Evolutionary conservation across 2,113 vertebrate genomes (phyloP).

Genomic region (Podiceps cristatus): DNA sequence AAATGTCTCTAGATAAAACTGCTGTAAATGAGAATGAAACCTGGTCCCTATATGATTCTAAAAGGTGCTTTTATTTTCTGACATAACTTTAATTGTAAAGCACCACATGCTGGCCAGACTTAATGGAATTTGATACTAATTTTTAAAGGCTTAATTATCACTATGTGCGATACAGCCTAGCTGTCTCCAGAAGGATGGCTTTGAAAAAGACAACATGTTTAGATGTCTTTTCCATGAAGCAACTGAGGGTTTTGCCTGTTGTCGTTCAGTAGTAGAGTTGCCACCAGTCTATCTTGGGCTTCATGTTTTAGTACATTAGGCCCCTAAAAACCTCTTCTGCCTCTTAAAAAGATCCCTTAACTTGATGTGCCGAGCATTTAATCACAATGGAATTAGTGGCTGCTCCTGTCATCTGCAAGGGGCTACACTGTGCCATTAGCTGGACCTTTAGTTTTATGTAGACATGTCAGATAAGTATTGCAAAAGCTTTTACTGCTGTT

Average conservation of each 20-base stretch:
- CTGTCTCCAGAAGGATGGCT: not conserved
- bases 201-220: not conserved
- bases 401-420: not conserved
- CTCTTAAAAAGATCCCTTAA: not conserved
- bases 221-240: not conserved
- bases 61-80: not conserved
- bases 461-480: not conserved
- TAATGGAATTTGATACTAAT: not conserved
- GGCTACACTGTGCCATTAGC: not conserved
- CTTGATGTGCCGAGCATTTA: not conserved
- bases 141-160: not conserved
- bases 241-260: not conserved
- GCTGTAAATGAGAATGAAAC: not conserved
- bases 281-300: not conserved
- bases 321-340: not conserved
- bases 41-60: not conserved
- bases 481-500: not conserved
- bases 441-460: not conserved
- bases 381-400: not conserved
- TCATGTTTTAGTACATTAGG: not conserved
- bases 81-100: not conserved
- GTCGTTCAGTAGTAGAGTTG: not conserved
- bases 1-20: not conserved
- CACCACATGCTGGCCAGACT: not conserved
- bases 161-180: not conserved